phyloP scores from a whole-genome alignment of 92 coral and sea anemone species.

The Pocillopora grandis region DNA sequence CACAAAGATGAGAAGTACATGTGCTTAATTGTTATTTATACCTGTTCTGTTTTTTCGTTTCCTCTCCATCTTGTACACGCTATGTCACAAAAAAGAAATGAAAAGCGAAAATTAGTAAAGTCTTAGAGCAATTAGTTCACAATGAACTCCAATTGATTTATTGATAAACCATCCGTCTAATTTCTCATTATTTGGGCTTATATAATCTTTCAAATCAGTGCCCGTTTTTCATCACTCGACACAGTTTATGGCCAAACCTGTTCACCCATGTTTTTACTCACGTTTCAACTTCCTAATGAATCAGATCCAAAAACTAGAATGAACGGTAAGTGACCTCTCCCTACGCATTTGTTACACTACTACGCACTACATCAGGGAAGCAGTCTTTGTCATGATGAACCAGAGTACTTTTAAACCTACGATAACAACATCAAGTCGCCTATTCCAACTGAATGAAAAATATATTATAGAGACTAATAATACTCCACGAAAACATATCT shows the following conservation, averaged over 20 bases:
- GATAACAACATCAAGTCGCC: no score
- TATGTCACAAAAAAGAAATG: background rate
- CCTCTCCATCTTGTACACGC: constrained; percentile 42
- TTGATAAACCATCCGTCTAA: background rate
- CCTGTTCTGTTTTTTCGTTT: constrained; percentile 36
- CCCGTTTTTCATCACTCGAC: constrained; percentile 1
- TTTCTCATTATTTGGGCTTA: background rate
- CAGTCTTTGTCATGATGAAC: no score
- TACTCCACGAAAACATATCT: no score
- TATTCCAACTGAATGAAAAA: no score
- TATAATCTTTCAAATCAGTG: background rate
- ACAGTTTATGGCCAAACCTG: background rate
- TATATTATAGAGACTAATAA: no score
- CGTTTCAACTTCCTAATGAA: no score
- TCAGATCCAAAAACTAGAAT: no score
- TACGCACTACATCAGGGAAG: no score
- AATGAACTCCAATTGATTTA: background rate
- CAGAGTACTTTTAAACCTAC: no score
- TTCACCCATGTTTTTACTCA: background rate
- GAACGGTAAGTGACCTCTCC: no score
- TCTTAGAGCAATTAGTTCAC: background rate
- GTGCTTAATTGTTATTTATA: background rate
- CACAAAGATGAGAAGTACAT: background rate
- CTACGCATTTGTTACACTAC: no score
- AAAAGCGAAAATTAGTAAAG: background rate